Evolutionary conservation across 2,113 vertebrate species (phyloP), one percentile per base, ranked within the genome.

Genomic region (Triplophysa dalaica): DNA sequence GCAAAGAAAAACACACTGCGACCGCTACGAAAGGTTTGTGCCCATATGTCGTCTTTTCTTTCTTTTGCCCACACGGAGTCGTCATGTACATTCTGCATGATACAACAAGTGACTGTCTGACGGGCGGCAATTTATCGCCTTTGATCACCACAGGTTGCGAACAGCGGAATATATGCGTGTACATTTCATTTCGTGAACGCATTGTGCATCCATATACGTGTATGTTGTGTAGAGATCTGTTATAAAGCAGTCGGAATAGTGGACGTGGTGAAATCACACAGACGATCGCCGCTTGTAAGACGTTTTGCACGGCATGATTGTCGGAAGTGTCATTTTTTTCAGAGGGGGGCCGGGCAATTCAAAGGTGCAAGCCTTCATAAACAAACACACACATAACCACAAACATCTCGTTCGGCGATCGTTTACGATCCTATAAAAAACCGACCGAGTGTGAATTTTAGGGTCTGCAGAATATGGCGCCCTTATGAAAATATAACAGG

Each of bases 401-500:
- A 93, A 92, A 88, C 90, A 88, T 75, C 86, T 87, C 82, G 85
- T 85, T 82, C 86, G 41, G 50, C 70, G 72, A 79, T 81, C 87
- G 86, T 83, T 83, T 83, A 82, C 88, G 79, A 70, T 58, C 73
- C 26, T 3, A 45, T 58, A 10, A 70, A 41, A 82, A 79, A 33
- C 19, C 56, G 79, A 73, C 73, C 67, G 77, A 82, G 75, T 88
- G 81, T 86, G 81, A 79, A 87, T 90, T 91, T 93, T 91, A 3
- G 48, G 93, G 92, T 94, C 95, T 96, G 96, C 94, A 95, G 94
- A 97, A 97, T 95, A 97, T 97, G 96, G 95, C 95, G 95, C 93
- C 95, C 93, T 94, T 94, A 94, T 95, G 94, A 95, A 95, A 95
- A 95, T 95, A 96, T 95, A 88, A 89, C 88, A 88, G 90, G 95